Conservation (phyloP, 2,888 invertebrate species). For the Leptura quadrifasciata region DNA sequence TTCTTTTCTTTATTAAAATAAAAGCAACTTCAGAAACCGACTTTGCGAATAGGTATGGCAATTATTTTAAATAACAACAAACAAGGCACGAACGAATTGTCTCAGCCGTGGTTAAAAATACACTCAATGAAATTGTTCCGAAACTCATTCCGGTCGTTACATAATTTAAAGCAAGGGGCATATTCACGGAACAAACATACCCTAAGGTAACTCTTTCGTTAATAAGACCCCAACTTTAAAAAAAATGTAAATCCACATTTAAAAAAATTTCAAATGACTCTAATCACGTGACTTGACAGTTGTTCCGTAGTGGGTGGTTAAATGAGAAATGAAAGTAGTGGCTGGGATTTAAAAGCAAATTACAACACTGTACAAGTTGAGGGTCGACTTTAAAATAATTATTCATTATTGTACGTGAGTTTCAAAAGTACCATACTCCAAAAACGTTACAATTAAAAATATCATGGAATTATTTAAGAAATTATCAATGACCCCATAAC, state of each 20-base stretch:
- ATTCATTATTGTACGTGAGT: too few species aligned
- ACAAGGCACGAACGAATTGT: neutral
- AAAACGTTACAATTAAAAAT: too few species aligned
- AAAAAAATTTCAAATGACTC: neutral
- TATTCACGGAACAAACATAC: neutral
- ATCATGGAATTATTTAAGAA: too few species aligned
- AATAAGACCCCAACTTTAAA: neutral
- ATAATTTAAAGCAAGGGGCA: neutral
- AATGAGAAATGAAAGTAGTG: too few species aligned
- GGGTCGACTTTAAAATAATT: too few species aligned
- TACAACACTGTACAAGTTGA: too few species aligned
- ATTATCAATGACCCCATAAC: too few species aligned
- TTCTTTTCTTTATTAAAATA: constrained; percentile 1
- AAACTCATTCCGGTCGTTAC: neutral
- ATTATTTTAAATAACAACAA: neutral
- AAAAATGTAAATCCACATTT: neutral
- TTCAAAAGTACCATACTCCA: too few species aligned
- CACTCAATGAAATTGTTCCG: constrained; percentile 2
- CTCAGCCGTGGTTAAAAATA: neutral
- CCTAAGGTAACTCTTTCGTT: neutral
- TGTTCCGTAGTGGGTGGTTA: too few species aligned
- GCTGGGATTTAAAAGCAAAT: too few species aligned
- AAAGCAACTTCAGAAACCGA: neutral
- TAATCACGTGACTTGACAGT: neutral
- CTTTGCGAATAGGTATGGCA: neutral